Conservation (phyloP, 2,888 invertebrate genomes). For the Brachycybe producta region DNA sequence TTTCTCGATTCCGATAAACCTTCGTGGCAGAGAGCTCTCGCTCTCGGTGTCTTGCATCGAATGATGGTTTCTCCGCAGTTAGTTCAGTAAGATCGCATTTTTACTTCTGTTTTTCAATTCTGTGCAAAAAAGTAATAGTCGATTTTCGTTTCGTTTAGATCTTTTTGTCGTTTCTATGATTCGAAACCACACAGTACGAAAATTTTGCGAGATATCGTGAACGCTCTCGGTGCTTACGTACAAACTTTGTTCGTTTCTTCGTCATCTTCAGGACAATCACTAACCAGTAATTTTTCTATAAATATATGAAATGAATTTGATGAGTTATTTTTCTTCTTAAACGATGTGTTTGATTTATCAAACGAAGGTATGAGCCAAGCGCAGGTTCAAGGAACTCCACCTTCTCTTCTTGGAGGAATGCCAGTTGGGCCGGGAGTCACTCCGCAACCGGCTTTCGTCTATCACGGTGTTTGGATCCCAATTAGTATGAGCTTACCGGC, state of each 20-base stretch:
- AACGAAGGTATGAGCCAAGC: conserved; percentile 7
- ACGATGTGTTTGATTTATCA: background rate
- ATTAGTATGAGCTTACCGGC: conserved; percentile 70
- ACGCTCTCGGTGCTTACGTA: conserved; percentile 82
- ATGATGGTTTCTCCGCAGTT: conserved; percentile 79
- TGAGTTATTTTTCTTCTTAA: background rate
- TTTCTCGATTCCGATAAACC: conserved; percentile 95
- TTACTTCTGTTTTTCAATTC: background rate
- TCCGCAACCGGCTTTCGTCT: conserved; percentile 81
- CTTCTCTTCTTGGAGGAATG: conserved; percentile 49
- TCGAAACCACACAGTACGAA: conserved; percentile 57
- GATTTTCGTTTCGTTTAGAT: conserved; percentile 32
- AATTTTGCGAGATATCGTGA: conserved; percentile 72
- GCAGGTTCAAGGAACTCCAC: conserved; percentile 45
- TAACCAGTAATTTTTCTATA: conserved; percentile 12
- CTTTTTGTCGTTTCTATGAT: conserved; percentile 91
- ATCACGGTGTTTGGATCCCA: conserved; percentile 83
- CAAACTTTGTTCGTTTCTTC: conserved; percentile 54
- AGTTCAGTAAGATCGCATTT: conserved; percentile 42
- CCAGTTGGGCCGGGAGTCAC: conserved; percentile 62
- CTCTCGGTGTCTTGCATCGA: conserved; percentile 89
- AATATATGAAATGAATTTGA: background rate
- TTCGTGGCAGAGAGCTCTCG: conserved; percentile 86
- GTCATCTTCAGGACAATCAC: conserved; percentile 9
- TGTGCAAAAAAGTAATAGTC: background rate